Percentiles rank a stretch among this genome's conserved stretches.
Evolutionary conservation across 2,888 invertebrate genomes (phyloP).

Genomic region (Philonicus albiceps): DNA sequence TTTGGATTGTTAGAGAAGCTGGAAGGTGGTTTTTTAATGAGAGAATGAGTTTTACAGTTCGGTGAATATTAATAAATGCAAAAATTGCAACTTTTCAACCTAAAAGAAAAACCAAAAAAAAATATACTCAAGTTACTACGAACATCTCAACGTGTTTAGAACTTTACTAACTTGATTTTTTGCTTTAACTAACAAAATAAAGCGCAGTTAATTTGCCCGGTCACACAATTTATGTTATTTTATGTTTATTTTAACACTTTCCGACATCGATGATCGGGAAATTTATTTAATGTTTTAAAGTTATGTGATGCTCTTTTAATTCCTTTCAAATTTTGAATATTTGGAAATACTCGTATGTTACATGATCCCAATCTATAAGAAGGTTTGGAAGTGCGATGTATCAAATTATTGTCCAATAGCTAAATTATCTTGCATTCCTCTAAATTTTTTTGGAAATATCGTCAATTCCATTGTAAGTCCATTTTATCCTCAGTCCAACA

Average conservation of each 20-base stretch:
- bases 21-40: not conserved
- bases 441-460: too few species aligned
- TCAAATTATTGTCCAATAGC: too few species aligned
- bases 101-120: not conserved
- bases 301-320: too few species aligned
- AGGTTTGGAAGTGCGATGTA: too few species aligned
- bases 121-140: not conserved
- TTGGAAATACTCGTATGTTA: too few species aligned
- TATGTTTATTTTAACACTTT: not conserved
- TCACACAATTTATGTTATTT: not conserved
- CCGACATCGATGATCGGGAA: not conserved
- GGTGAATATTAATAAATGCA: not conserved
- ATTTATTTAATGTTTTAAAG: too few species aligned
- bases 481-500: too few species aligned
- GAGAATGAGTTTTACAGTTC: not conserved
- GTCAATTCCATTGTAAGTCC: too few species aligned
- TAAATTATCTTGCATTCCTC: too few species aligned
- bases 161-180: not conserved
- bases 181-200: not conserved
- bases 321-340: too few species aligned
- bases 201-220: not conserved
- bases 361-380: too few species aligned
- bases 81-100: not conserved
- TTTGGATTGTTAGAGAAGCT: not conserved
- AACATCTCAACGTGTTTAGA: not conserved